phyloP scores from a whole-genome alignment of 2,113 vertebrate genomes.

The Hepsetus odoe region DNA sequence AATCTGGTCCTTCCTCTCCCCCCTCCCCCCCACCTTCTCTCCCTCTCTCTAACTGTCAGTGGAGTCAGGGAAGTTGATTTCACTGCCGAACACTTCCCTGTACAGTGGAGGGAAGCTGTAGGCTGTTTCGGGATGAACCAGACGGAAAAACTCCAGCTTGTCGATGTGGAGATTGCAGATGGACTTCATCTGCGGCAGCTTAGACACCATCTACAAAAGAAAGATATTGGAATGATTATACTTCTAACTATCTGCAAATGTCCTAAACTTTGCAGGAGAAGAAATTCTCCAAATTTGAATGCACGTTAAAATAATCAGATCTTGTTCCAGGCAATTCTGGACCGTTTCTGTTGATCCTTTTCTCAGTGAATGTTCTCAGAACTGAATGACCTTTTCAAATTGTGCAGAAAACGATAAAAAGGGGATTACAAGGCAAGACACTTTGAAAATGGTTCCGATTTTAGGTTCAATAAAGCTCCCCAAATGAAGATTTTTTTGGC shows the following conservation, averaged over 20 bases:
- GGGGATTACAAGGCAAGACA: too few relatives aligned
- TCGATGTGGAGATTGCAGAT: slow-evolving; percentile 91
- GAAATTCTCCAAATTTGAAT: too few relatives aligned
- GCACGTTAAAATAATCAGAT: too few relatives aligned
- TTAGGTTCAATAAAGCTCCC: background rate
- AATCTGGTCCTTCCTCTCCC: slow-evolving; percentile 49
- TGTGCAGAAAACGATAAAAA: too few relatives aligned
- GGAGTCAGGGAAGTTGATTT: slow-evolving; percentile 84
- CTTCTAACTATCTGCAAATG: background rate
- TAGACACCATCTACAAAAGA: slow-evolving; percentile 84
- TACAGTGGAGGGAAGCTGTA: slow-evolving; percentile 88
- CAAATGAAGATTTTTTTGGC: background rate
- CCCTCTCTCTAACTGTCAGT: slow-evolving; percentile 79
- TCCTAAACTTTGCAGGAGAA: too few relatives aligned
- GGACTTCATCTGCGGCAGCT: slow-evolving; percentile 86
- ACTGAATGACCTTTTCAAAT: too few relatives aligned
- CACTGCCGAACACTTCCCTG: slow-evolving; percentile 87
- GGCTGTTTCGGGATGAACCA: slow-evolving; percentile 86
- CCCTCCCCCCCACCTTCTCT: slow-evolving; percentile 29
- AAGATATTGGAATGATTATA: slow-evolving; percentile 57
- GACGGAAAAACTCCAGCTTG: slow-evolving; percentile 89
- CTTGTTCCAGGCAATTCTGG: too few relatives aligned
- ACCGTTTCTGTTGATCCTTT: too few relatives aligned
- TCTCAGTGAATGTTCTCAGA: too few relatives aligned
- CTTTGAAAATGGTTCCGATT: background rate